These are phyloP conservation scores for Periophthalmodon schlosseri DNA, from an alignment of 2,113 vertebrate species.

Conservation along the genomic window DNA sequence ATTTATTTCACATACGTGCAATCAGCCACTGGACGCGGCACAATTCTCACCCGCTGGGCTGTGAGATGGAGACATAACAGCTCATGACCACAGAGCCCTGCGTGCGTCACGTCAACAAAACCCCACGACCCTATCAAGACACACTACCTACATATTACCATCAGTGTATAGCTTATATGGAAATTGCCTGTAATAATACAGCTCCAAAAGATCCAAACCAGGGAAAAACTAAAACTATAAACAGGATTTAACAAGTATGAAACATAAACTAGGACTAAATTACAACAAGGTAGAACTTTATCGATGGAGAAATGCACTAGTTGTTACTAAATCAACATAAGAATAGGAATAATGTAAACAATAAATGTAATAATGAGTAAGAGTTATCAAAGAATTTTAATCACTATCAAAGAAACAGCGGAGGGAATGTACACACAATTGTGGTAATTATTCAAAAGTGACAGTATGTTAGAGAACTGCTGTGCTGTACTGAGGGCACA, in stretches of 20 bases:
- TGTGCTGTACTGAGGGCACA: no score
- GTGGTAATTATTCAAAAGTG: no score
- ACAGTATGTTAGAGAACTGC: no score
- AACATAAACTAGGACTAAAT: no score
- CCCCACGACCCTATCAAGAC: neutral
- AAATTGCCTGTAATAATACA: slow-evolving; percentile 30
- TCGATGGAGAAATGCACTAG: neutral
- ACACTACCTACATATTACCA: slow-evolving; percentile 51
- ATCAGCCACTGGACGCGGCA: slow-evolving; percentile 67
- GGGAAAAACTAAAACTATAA: no score
- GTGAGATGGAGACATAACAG: slow-evolving; percentile 45
- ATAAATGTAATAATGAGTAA: neutral
- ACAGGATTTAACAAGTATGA: no score
- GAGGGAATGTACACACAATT: no score
- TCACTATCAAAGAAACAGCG: neutral
- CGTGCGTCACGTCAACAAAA: slow-evolving; percentile 22
- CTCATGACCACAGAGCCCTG: slow-evolving; percentile 13
- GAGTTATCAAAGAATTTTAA: no score
- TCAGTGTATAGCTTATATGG: slow-evolving; percentile 39
- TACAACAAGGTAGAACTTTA: no score
- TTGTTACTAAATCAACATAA: neutral
- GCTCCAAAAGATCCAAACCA: neutral
- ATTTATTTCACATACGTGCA: slow-evolving; percentile 78
- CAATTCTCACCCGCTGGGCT: slow-evolving; percentile 73
- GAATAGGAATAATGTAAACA: neutral